These are phyloP conservation scores for Chloropsis cyanopogon DNA, from an alignment of 2,113 vertebrate species.

Conservation along the genomic window DNA sequence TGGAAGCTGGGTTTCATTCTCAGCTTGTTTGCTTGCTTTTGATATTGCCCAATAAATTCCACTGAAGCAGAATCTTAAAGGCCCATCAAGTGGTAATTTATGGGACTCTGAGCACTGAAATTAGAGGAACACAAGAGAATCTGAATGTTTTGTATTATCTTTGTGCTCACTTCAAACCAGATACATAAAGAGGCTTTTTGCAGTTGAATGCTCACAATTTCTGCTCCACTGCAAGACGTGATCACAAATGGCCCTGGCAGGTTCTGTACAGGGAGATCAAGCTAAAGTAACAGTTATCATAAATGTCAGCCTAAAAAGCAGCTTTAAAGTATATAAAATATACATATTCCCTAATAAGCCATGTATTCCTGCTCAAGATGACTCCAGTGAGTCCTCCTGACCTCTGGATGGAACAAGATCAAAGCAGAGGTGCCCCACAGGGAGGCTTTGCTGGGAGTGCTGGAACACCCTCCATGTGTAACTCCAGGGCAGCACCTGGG, in stretches of 20 bases:
- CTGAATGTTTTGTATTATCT: background rate
- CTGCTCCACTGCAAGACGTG: background rate
- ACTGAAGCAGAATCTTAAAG: background rate
- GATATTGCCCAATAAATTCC: background rate
- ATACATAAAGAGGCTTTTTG: background rate
- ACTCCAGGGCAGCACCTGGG: background rate
- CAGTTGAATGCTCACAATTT: background rate
- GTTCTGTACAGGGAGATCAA: background rate
- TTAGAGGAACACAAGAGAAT: background rate
- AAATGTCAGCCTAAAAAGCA: background rate
- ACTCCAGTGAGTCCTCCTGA: background rate
- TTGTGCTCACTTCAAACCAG: background rate
- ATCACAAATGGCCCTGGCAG: background rate
- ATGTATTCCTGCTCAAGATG: background rate
- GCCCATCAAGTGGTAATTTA: background rate
- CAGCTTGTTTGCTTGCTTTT: background rate
- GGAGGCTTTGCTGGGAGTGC: background rate
- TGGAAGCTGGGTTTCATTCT: constrained; percentile 1
- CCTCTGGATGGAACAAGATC: background rate
- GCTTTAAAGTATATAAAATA: background rate
- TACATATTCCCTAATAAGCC: background rate
- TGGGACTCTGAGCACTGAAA: background rate
- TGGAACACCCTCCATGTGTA: too few species aligned
- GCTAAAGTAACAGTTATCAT: background rate
- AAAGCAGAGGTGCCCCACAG: background rate